Evolutionary conservation across 2,888 invertebrate species (phyloP).

Genomic region (Carabus problematicus): DNA sequence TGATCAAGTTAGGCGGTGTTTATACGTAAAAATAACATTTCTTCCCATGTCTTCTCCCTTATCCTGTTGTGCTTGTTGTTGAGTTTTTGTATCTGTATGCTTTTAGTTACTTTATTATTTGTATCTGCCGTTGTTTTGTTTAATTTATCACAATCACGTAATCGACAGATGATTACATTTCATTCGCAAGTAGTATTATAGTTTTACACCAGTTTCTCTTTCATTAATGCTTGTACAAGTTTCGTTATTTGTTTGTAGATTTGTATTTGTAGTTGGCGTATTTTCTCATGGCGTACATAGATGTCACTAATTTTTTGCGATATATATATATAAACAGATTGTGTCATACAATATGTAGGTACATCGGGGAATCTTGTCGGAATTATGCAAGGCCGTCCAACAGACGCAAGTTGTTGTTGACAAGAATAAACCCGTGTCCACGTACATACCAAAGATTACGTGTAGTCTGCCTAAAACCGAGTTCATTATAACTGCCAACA

Average conservation of each 20-base stretch:
- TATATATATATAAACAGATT: constrained; percentile 1
- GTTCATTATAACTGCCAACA: constrained; percentile 42
- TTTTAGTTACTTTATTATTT: constrained; percentile 21
- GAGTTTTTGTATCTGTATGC: constrained; percentile 2
- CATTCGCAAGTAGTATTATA: constrained; percentile 46
- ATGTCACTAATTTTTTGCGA: constrained; percentile 12
- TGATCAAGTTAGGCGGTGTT: constrained; percentile 43
- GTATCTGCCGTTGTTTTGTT: constrained; percentile 33
- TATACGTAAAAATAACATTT: constrained; percentile 33
- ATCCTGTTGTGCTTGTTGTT: constrained; percentile 22
- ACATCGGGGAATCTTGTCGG: constrained; percentile 65
- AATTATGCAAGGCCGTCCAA: constrained; percentile 60
- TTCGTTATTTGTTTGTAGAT: not conserved
- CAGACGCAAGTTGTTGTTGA: constrained; percentile 60
- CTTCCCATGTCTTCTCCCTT: constrained; percentile 44
- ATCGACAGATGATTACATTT: constrained; percentile 2
- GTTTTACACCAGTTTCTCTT: constrained; percentile 45
- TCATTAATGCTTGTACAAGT: constrained; percentile 35
- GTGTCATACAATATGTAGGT: constrained; percentile 58
- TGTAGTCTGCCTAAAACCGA: constrained; percentile 56
- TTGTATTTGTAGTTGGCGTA: not conserved
- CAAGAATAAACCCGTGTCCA: constrained; percentile 55
- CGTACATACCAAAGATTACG: constrained; percentile 52
- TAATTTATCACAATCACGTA: not conserved
- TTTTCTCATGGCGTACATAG: not conserved